Evolutionary conservation across 2,113 vertebrate genomes (phyloP).

Genomic region (Oreochromis spilurus): DNA sequence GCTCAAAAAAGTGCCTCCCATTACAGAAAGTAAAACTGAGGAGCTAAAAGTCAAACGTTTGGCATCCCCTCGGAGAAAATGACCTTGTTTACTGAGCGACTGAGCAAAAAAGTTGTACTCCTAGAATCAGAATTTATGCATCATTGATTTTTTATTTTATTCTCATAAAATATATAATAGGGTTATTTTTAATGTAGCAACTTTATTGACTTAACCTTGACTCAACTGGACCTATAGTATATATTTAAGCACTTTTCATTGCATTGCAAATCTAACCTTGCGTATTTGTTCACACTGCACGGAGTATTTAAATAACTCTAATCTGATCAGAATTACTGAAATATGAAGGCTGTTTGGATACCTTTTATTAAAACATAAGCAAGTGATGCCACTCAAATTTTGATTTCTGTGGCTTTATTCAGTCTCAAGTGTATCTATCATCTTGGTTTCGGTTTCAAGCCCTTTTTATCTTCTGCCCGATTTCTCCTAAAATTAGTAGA

Average conservation of each 20-base stretch:
- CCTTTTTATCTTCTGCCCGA: background rate
- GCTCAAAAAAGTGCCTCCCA: rapidly evolving
- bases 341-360: background rate
- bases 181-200: background rate
- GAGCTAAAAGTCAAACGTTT: background rate
- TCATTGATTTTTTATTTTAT: background rate
- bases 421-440: background rate
- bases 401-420: background rate
- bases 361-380: background rate
- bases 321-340: background rate
- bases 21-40: background rate
- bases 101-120: background rate
- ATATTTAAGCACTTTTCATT: background rate
- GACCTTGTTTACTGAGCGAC: background rate
- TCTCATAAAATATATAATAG: background rate
- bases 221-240: background rate
- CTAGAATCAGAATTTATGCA: background rate
- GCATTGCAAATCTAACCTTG: background rate
- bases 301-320: background rate
- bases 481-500: background rate
- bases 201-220: background rate
- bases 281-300: background rate
- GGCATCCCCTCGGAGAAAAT: background rate
- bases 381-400: background rate
- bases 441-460: background rate